These are phyloP conservation scores for Ypsolopha scabrella DNA, from an alignment of 2,888 invertebrate species.

Conservation along the genomic window DNA sequence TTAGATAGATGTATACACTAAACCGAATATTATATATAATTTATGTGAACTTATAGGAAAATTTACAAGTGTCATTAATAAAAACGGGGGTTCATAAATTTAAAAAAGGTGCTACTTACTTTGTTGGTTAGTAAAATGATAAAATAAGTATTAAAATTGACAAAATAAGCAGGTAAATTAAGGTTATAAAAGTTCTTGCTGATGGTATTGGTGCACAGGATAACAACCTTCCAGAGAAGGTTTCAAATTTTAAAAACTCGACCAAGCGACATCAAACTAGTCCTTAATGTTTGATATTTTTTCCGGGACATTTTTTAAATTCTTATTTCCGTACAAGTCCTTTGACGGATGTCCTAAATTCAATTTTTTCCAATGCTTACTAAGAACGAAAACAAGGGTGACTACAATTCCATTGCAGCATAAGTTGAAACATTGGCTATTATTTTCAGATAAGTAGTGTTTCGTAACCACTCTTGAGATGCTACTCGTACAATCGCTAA, in stretches of 20 bases:
- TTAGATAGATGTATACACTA: too few relatives aligned
- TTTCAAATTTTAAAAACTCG: neutral
- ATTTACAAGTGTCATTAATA: too few relatives aligned
- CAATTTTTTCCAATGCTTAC: too few relatives aligned
- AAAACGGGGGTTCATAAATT: neutral
- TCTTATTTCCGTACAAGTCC: too few relatives aligned
- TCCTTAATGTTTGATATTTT: neutral
- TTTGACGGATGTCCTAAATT: too few relatives aligned
- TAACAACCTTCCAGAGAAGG: neutral
- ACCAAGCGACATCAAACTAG: neutral
- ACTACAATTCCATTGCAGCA: neutral
- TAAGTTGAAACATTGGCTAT: slow-evolving; percentile 1
- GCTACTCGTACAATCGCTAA: neutral
- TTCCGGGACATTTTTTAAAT: too few relatives aligned
- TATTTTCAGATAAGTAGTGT: slow-evolving; percentile 2
- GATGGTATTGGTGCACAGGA: neutral
- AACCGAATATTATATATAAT: too few relatives aligned
- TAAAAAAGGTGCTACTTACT: neutral
- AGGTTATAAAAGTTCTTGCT: neutral
- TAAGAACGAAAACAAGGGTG: neutral
- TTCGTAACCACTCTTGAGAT: slow-evolving; percentile 14
- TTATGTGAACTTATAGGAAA: too few relatives aligned
- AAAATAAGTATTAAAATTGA: neutral
- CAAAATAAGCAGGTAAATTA: neutral
- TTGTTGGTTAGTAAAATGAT: neutral